Evolutionary conservation across 2,888 invertebrate species (phyloP), one percentile per base, ranked within the genome.

Genomic region (Cheiracanthium punctorium): DNA sequence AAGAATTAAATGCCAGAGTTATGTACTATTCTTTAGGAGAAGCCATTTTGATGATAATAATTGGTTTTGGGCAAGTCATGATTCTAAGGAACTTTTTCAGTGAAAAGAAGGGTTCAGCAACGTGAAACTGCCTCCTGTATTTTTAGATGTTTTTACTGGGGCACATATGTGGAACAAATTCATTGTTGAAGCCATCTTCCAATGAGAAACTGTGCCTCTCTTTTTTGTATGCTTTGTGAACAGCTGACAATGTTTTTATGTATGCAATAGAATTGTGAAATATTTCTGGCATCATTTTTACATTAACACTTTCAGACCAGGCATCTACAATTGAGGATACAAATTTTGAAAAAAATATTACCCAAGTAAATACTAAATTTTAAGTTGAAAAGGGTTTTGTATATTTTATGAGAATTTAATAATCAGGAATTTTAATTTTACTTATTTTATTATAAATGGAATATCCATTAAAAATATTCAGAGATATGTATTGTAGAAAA

Each of bases 1-100:
- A 99, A 92, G 97, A 98, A 91, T 93, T 99, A 79, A 99, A 98
- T 90, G 97, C 98, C 91, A 94, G 96, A 90, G 98, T 99, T 10
- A 94, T 97, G 91, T 94, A 95, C 93, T 99, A 98, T 98, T 97
- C 98, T 0, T 93, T 96, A 65, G 94, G 96, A 89, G 98, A 99
- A 92, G 96, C 98, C 14, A 90, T 95, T 2, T 95, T 96, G 48
- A 95, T 99, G 89, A 93, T 98, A 20, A 91, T 95, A 81, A 96
- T 97, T 71, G 95, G 96, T n/a, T 93, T 98, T 76, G 95, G 95
- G 33, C 98, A 99, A 93, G 98, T 99, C 72, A 93, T 97, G 91
- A 94, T 98, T 86, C 93, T 98, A 80, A 96, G 96, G 91, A 97
- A 96, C 92, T 98, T 98, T 93, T 98, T 98, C 92, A 94, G 95